Conservation (phyloP, 2,797 vertebrate species). For the Neosalanx taihuensis region DNA sequence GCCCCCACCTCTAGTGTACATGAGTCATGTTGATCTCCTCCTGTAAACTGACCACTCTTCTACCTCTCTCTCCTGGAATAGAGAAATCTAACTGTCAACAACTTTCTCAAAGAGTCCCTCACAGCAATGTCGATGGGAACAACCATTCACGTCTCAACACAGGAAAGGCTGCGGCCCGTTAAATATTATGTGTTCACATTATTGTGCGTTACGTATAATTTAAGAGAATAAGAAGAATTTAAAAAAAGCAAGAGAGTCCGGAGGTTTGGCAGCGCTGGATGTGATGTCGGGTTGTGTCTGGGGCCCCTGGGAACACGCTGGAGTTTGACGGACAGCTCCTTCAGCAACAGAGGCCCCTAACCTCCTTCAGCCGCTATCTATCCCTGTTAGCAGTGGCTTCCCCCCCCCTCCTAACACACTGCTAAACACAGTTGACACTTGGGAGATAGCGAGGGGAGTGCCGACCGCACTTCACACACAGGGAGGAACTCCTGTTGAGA, state of each 20-base stretch:
- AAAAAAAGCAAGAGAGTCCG: no score
- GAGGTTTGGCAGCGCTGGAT: not conserved
- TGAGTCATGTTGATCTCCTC: not conserved
- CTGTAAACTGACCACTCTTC: no score
- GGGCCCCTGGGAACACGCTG: constrained; percentile 36
- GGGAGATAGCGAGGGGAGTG: not conserved
- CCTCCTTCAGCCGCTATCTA: constrained; percentile 58
- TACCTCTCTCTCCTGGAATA: not conserved
- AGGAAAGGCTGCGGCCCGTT: not conserved
- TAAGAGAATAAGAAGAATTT: no score
- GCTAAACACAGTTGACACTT: constrained; percentile 58
- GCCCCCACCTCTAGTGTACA: not conserved
- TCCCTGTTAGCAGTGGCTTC: constrained; percentile 51
- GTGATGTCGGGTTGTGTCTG: not conserved
- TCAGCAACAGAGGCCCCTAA: constrained; percentile 37
- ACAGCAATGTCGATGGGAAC: not conserved
- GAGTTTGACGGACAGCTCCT: constrained; percentile 52
- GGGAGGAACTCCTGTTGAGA: not conserved
- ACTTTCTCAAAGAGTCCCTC: not conserved
- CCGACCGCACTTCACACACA: not conserved
- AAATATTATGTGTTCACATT: not conserved
- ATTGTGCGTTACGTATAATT: no score
- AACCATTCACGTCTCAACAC: no score
- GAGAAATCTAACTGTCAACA: no score
- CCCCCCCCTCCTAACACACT: constrained; percentile 36